phyloP scores from a whole-genome alignment of 2,113 vertebrate genomes.

The Leptosomus discolor region DNA sequence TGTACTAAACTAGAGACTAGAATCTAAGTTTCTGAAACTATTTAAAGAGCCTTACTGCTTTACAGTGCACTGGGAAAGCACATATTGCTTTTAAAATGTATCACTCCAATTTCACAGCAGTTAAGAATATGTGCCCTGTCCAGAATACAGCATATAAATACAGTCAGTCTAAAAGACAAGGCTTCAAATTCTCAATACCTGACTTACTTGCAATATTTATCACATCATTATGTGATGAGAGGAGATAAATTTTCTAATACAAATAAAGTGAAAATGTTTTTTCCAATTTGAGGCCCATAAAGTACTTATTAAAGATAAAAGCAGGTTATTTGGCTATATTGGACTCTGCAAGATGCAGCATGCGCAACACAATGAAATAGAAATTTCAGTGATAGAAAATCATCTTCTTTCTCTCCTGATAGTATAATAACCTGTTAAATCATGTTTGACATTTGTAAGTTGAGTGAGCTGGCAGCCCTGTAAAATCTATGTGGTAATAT shows the following conservation, averaged over 20 bases:
- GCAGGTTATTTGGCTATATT: slow-evolving; percentile 32
- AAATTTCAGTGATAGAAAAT: slow-evolving; percentile 70
- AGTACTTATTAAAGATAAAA: slow-evolving; percentile 67
- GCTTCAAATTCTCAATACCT: not conserved
- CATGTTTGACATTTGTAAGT: slow-evolving; percentile 87
- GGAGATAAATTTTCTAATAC: slow-evolving; percentile 31
- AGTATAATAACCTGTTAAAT: slow-evolving; percentile 90
- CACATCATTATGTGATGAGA: not conserved
- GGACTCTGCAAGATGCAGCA: not conserved
- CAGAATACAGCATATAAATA: not conserved
- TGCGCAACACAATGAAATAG: slow-evolving; percentile 40
- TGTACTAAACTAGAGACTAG: not conserved
- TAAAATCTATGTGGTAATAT: slow-evolving; percentile 82
- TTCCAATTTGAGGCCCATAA: slow-evolving; percentile 53
- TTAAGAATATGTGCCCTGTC: not conserved
- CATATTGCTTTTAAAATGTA: not conserved
- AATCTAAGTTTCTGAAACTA: not conserved
- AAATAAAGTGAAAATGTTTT: slow-evolving; percentile 56
- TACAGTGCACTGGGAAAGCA: not conserved
- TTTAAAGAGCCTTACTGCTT: not conserved
- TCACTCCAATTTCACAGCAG: not conserved
- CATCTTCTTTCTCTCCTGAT: slow-evolving; percentile 54
- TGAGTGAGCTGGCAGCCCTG: slow-evolving; percentile 75
- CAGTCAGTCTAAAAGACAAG: not conserved
- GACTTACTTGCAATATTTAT: slow-evolving; percentile 12